phyloP scores from a whole-genome alignment of 2,797 vertebrate genomes.

The Clarias laeviceps region DNA sequence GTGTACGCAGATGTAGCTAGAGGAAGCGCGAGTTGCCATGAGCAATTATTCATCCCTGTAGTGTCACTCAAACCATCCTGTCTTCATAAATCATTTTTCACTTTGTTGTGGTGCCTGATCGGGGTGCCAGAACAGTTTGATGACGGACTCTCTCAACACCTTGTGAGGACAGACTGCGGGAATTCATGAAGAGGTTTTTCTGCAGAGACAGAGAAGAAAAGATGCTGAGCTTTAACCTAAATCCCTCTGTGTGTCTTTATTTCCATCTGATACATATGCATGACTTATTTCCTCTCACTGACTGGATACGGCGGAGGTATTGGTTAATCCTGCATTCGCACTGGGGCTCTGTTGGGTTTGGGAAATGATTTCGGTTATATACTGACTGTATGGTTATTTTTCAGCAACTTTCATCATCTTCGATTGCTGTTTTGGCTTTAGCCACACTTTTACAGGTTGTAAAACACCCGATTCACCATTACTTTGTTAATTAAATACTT shows the following conservation, averaged over 20 bases:
- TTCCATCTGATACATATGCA: conserved; percentile 54
- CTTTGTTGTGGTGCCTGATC: conserved; percentile 49
- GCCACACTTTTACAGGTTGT: background rate
- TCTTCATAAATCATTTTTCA: conserved; percentile 51
- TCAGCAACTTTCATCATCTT: background rate
- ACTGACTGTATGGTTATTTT: background rate
- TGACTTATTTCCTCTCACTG: conserved; percentile 18
- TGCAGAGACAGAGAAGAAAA: conserved; percentile 40
- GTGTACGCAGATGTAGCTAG: conserved; percentile 35
- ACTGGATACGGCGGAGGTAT: conserved; percentile 16
- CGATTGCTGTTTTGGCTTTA: background rate
- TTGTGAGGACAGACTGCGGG: conserved; percentile 42
- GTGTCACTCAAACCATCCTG: conserved; percentile 51
- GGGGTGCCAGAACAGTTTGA: conserved; percentile 34
- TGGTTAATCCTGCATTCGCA: conserved; percentile 27
- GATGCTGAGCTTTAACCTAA: conserved; percentile 45
- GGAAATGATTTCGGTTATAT: conserved; percentile 8
- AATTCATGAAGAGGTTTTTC: conserved; percentile 50
- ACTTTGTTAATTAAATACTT: background rate
- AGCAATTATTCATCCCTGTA: conserved; percentile 53
- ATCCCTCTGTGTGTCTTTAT: conserved; percentile 42
- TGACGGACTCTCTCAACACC: conserved; percentile 32
- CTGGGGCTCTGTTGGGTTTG: background rate
- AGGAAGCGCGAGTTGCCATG: conserved; percentile 48
- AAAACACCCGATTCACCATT: background rate